Evolutionary conservation across 2,113 vertebrate species (phyloP).

Genomic region (Arenaria interpres): DNA sequence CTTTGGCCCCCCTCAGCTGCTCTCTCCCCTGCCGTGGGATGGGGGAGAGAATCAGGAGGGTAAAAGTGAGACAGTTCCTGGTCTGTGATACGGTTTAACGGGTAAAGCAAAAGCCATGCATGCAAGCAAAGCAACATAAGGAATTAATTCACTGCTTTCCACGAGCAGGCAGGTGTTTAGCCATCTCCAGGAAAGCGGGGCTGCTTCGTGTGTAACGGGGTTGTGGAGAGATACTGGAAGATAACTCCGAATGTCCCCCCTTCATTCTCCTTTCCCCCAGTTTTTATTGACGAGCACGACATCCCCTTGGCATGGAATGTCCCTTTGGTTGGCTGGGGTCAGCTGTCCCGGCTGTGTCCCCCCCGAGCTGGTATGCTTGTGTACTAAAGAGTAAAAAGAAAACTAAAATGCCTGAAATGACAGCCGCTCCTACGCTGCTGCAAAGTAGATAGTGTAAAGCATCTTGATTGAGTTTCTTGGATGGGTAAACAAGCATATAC

Average conservation of each 20-base stretch:
- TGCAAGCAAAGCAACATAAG: not conserved
- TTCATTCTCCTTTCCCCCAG: not conserved
- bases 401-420: not conserved
- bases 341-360: not conserved
- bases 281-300: not conserved
- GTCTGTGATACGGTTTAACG: not conserved
- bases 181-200: not conserved
- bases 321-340: not conserved
- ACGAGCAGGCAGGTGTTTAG: not conserved
- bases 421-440: not conserved
- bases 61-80: not conserved
- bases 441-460: not conserved
- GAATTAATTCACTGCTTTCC: not conserved
- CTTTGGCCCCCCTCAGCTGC: not conserved
- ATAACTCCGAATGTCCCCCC: rapidly evolving
- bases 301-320: not conserved
- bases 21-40: rapidly evolving
- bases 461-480: not conserved
- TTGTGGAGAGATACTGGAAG: not conserved
- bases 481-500: not conserved
- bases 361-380: not conserved
- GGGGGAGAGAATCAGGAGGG: not conserved
- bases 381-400: not conserved
- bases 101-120: not conserved
- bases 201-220: rapidly evolving